Evolutionary conservation across 2,113 vertebrate species (phyloP).

Genomic region (Lophochroa leadbeateri): DNA sequence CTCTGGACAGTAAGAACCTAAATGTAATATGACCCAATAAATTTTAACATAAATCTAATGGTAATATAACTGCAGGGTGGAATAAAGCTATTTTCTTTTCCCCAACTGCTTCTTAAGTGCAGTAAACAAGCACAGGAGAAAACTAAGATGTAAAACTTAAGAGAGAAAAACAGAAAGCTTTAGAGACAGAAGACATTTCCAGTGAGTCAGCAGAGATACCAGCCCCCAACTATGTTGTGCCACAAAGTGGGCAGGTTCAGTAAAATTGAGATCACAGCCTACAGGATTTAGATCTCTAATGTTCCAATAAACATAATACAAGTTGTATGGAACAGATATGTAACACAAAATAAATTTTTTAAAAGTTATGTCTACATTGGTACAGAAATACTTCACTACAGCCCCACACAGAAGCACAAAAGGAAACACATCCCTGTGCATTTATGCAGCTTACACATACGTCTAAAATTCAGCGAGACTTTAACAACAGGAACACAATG

Average conservation of each 20-base stretch:
- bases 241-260: background rate
- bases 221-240: background rate
- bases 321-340: background rate
- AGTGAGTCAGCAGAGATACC: background rate
- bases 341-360: background rate
- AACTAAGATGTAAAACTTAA: background rate
- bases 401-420: background rate
- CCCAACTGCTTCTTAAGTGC: background rate
- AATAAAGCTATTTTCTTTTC: background rate
- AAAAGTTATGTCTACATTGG: background rate
- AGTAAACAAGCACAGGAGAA: background rate
- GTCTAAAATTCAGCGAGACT: background rate
- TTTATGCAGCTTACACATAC: background rate
- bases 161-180: background rate
- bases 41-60: background rate
- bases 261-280: background rate
- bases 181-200: background rate
- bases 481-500: background rate
- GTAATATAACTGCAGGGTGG: background rate
- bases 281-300: background rate
- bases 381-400: background rate
- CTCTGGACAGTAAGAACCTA: background rate
- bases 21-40: background rate
- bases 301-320: background rate
- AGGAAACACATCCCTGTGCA: background rate